Evolutionary conservation across 2,113 vertebrate species (phyloP).

Genomic region (Prunella himalayana): DNA sequence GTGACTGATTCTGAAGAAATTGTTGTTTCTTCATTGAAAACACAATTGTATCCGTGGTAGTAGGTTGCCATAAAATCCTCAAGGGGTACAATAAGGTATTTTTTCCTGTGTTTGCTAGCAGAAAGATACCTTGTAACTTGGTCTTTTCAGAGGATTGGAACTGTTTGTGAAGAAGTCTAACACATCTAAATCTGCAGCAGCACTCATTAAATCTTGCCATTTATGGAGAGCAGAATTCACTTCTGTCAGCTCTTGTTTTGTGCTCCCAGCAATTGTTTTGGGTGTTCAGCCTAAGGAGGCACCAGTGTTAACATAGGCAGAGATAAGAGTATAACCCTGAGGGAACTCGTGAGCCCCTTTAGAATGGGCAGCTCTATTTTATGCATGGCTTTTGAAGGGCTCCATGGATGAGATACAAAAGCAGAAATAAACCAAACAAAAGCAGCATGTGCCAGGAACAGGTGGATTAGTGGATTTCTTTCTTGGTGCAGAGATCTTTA

Average conservation of each 20-base stretch:
- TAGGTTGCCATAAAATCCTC: not conserved
- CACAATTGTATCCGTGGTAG: not conserved
- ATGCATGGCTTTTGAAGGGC: not conserved
- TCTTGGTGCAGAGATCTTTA: not conserved
- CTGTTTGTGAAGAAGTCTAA: not conserved
- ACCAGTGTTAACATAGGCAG: not conserved
- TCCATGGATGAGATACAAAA: not conserved
- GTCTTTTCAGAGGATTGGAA: not conserved
- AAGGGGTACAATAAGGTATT: not conserved
- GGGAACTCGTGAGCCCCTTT: not conserved
- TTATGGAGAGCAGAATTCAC: not conserved
- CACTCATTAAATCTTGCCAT: not conserved
- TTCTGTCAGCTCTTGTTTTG: not conserved
- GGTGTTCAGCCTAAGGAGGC: not conserved
- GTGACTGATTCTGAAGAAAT: not conserved
- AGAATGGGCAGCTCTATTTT: not conserved
- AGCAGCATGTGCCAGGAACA: not conserved
- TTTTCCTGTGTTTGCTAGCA: not conserved
- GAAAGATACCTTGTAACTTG: not conserved
- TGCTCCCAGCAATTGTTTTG: not conserved
- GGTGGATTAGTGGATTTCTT: not conserved
- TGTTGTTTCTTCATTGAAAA: slow-evolving; percentile 17
- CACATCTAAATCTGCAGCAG: not conserved
- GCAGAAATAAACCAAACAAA: not conserved
- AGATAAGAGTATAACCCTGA: not conserved